phyloP scores from a whole-genome alignment of 1,140 invertebrate species.

The Ceratitis capitata region DNA sequence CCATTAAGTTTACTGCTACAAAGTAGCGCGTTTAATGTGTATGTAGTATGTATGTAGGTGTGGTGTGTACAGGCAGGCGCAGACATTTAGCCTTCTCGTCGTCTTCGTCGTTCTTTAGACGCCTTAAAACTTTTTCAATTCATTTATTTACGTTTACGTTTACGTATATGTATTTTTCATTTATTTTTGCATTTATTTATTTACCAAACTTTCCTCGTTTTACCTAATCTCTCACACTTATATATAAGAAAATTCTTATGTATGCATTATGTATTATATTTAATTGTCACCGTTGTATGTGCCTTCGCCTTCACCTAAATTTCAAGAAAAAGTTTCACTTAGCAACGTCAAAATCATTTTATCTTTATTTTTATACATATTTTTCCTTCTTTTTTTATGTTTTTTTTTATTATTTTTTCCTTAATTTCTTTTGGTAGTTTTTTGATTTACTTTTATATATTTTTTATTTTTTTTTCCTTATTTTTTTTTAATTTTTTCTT shows the following conservation, averaged over 20 bases:
- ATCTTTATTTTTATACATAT: not conserved
- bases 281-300: not conserved
- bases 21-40: not conserved
- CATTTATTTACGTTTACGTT: no score
- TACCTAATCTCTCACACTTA: not conserved
- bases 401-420: no score
- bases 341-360: conserved; percentile 2
- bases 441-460: no score
- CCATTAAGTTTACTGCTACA: not conserved
- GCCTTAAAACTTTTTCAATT: conserved; percentile 9
- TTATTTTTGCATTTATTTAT: not conserved
- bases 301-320: conserved; percentile 15
- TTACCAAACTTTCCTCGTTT: not conserved
- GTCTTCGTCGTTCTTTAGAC: not conserved
- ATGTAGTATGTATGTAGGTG: not conserved
- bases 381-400: not conserved
- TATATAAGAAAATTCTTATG: no score
- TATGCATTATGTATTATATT: not conserved
- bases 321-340: not conserved
- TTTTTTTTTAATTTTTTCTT: no score
- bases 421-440: no score
- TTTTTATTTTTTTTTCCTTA: no score
- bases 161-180: no score
- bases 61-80: no score
- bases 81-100: not conserved